Evolutionary conservation across 1,140 invertebrate species (phyloP), one percentile per base, ranked within the genome.

Genomic region (Drosophila pandora): DNA sequence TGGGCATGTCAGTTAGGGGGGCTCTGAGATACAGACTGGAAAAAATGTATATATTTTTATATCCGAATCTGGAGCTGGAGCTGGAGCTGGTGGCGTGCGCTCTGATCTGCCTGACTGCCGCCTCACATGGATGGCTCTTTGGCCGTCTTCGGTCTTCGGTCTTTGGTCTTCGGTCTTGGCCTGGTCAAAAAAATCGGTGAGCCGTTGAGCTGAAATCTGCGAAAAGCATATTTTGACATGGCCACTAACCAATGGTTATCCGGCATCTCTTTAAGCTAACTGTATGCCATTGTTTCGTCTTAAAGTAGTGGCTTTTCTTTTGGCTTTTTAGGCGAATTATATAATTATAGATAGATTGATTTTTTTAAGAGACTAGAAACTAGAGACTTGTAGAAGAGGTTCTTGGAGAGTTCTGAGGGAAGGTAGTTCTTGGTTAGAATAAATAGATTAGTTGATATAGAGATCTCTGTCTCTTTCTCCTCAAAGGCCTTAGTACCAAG

Each of bases 41-140:
- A 47, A 47, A 23, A 6, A 6, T 37, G 2, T 37, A 59, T 43
- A 45, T 22, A 28, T n/a, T n/a, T 45, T 25, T 23, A 41, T 17
- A 60, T 60, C 54, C 55, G 64, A 30, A 71, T 45, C 69, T 70
- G 54, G 41, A 61, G 67, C 25, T 28, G 25, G 17, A 17, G 17
- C 75, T 87, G 82, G 83, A n/a, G n/a, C n/a, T 87, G 82, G 17
- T 28, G 25, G 83, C 83, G 83, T 87, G 83, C 76, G 83, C 83
- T 65, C 83, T 83, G 83, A 88, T 87, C 79, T 87, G 83, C 79
- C 83, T 87, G 83, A 87, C 79, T 87, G 83, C 83, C 52, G 67
- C 65, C 47, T 37, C 32, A 37, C 25, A 22, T 82, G 72, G 71
- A 57, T 74, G 67, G 45, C 62, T 72, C 62, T 72, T 50, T 59